Conservation (phyloP, 2,888 invertebrate species). For the Opisthograptis luteolata region DNA sequence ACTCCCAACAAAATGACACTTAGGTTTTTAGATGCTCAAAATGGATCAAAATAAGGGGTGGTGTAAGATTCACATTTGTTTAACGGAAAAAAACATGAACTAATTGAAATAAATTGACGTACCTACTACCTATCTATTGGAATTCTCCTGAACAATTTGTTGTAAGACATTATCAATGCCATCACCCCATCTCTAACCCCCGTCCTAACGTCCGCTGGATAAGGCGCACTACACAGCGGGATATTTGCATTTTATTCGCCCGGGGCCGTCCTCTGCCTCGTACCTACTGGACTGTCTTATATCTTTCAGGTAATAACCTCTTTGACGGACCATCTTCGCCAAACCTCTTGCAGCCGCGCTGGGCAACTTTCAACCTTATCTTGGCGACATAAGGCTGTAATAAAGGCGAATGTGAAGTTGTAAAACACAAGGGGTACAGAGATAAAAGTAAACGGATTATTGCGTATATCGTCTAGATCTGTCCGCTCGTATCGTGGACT, state of each 20-base stretch:
- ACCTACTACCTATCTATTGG: no score
- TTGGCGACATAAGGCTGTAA: slow-evolving; percentile 24
- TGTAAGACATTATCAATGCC: no score
- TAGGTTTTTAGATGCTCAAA: no score
- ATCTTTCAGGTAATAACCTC: slow-evolving; percentile 82
- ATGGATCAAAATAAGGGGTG: no score
- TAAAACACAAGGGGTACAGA: slow-evolving; percentile 66
- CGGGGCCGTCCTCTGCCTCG: slow-evolving; percentile 52
- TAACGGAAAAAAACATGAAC: no score
- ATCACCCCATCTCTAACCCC: slow-evolving; percentile 39
- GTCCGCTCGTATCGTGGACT: slow-evolving; percentile 51
- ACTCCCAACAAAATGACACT: no score
- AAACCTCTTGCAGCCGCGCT: slow-evolving; percentile 20
- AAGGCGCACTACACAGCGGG: slow-evolving; percentile 57
- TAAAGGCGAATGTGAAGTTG: slow-evolving; percentile 42
- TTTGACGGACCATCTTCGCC: slow-evolving; percentile 69
- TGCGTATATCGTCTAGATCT: slow-evolving; percentile 72
- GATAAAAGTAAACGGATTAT: slow-evolving; percentile 83
- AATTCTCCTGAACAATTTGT: no score
- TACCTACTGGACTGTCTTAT: slow-evolving; percentile 61
- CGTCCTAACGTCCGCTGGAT: slow-evolving; percentile 49
- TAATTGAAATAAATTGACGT: no score
- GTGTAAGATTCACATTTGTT: no score
- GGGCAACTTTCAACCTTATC: slow-evolving; percentile 22
- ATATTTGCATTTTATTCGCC: slow-evolving; percentile 81